Conservation (phyloP, 2,888 invertebrate genomes). For the Aphidoletes aphidimyza region DNA sequence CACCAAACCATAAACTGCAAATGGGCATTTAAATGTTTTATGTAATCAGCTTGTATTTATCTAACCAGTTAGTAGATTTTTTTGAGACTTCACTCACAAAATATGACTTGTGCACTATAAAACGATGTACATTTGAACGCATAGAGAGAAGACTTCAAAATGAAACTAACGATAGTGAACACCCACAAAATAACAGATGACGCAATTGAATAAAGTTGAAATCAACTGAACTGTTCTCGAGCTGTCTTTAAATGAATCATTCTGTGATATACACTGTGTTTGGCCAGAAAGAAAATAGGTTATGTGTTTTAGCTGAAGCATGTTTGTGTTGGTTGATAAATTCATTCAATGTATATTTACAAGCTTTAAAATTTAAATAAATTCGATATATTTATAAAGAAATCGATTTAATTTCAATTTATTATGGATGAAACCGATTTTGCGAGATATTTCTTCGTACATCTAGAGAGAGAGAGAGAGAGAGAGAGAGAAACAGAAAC, state of each 20-base stretch:
- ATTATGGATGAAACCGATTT: no score
- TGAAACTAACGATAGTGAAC: not conserved
- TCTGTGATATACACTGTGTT: not conserved
- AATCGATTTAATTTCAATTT: no score
- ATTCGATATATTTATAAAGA: no score
- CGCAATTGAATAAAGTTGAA: slow-evolving; percentile 33
- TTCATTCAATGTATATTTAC: no score
- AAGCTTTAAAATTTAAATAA: no score
- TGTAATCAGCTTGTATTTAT: not conserved
- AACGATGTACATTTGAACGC: not conserved
- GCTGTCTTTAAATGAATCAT: not conserved
- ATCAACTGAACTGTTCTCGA: not conserved
- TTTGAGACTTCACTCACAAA: no score
- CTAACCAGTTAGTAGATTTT: slow-evolving; percentile 2
- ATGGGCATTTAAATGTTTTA: no score
- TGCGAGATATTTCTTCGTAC: not conserved
- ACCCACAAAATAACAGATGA: not conserved
- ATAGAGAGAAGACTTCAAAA: not conserved
- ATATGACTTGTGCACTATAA: not conserved
- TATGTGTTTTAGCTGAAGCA: no score
- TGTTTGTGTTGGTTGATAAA: no score
- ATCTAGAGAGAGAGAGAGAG: not conserved
- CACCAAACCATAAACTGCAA: not conserved
- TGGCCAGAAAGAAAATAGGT: no score
- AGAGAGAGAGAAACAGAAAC: not conserved